phyloP scores from a whole-genome alignment of 2,888 invertebrate species.

The Selenia dentaria region DNA sequence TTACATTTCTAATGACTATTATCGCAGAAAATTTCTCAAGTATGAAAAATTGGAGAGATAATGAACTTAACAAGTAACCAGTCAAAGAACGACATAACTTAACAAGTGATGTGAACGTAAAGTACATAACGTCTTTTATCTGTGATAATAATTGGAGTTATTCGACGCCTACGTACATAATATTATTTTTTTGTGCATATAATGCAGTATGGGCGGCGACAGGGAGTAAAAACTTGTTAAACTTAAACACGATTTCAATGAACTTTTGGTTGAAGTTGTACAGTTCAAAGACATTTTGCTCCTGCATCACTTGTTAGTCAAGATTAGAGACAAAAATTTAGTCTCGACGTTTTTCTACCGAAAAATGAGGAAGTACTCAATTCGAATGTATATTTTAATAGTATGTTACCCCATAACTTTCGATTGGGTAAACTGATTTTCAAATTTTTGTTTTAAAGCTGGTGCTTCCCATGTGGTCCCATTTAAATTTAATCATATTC shows the following conservation, averaged over 20 bases:
- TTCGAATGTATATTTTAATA: no score
- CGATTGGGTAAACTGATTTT: no score
- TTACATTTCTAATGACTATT: constrained; percentile 22
- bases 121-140: not conserved
- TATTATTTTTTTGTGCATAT: constrained; percentile 36
- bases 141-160: constrained; percentile 17
- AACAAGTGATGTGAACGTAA: no score
- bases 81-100: constrained; percentile 1
- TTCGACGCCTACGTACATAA: constrained; percentile 36
- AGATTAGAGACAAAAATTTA: no score
- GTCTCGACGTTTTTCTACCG: no score
- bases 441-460: no score
- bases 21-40: constrained; percentile 20
- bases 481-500: no score
- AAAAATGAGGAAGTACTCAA: no score
- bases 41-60: constrained; percentile 8
- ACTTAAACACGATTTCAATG: constrained; percentile 32
- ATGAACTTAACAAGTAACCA: not conserved
- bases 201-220: constrained; percentile 34
- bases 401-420: no score
- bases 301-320: no score
- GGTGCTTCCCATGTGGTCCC: no score
- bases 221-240: constrained; percentile 19
- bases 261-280: constrained; percentile 24
- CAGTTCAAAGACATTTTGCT: constrained; percentile 16